These are phyloP conservation scores for Catharus bicknelli DNA, from an alignment of 2,113 vertebrate species.

Conservation along the genomic window DNA sequence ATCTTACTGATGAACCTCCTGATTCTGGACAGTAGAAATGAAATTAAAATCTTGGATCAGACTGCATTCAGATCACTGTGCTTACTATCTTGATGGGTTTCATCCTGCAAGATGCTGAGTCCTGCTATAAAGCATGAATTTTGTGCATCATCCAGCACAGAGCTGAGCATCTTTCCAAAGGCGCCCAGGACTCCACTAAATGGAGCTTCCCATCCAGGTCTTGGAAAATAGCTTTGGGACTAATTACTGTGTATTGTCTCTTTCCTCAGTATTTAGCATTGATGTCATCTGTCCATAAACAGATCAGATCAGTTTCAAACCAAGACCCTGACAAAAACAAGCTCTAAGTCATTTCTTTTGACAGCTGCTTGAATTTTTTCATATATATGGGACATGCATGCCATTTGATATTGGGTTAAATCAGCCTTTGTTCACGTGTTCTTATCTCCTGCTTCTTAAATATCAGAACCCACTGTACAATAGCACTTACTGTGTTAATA, in stretches of 20 bases:
- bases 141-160: background rate
- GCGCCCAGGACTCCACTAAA: background rate
- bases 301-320: conserved; percentile 61
- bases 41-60: conserved; percentile 69
- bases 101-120: background rate
- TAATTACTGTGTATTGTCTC: conserved; percentile 64
- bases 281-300: conserved; percentile 64
- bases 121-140: background rate
- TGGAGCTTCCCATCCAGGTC: conserved; percentile 12
- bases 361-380: background rate
- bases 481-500: background rate
- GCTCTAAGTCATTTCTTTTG: background rate
- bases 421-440: background rate
- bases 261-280: conserved; percentile 59
- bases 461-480: background rate
- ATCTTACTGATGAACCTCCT: conserved; percentile 74
- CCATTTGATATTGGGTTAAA: background rate
- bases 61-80: conserved; percentile 16
- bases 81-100: conserved; percentile 26
- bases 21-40: conserved; percentile 69
- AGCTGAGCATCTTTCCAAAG: background rate
- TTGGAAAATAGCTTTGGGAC: conserved; percentile 54
- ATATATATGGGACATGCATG: background rate
- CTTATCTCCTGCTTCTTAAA: background rate
- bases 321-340: conserved; percentile 54